Evolutionary conservation across 2,113 vertebrate species (phyloP), one percentile per base, ranked within the genome.

Genomic region (Reinhardtius hippoglossoides): DNA sequence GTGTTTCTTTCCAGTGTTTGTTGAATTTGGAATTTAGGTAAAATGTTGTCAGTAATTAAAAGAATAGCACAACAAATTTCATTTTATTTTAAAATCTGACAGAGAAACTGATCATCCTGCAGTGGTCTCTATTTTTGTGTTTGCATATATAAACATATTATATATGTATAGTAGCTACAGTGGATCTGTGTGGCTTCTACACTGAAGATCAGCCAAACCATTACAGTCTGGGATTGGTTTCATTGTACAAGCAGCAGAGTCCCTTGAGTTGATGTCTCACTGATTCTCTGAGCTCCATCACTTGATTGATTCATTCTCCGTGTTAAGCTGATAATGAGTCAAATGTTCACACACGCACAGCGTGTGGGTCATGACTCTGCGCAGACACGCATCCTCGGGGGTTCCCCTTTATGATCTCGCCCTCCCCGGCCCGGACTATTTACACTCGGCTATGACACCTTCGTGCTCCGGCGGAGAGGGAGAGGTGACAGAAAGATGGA

Each of bases 401-500:
- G 3, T 78, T 80, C 67, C 67, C 46, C 48, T 71, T 76, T 55
- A 83, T 78, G 76, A 68, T 60, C 70, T 20, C n/a, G 24, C 31
- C 69, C 78, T 85, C 70, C 71, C 76, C 57, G 68, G 66, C 71
- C 74, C 67, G 63, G 74, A 81, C 77, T 73, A 42, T 76, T 79
- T 71, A 27, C 60, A 31, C 58, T 76, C 74, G 52, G 89, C 73
- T 73, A 56, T 92, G 86, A 88, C 88, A 92, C 89, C 89, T 90
- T 90, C 76, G 90, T 93, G 90, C 88, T 87, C 63, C 69, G 46
- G 85, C 23, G 4, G 66, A 82, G 84, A 89, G 82, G 78, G 81
- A 84, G 82, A 92, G 84, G 91, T 94, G 93, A 92, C 89, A 94
- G 84, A 88, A 90, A 94, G 93, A 95, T 93, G 88, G 88, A 95